Evolutionary conservation across 2,888 invertebrate genomes (phyloP), one percentile per base, ranked within the genome.

Genomic region (Caenorhabditis sinica): DNA sequence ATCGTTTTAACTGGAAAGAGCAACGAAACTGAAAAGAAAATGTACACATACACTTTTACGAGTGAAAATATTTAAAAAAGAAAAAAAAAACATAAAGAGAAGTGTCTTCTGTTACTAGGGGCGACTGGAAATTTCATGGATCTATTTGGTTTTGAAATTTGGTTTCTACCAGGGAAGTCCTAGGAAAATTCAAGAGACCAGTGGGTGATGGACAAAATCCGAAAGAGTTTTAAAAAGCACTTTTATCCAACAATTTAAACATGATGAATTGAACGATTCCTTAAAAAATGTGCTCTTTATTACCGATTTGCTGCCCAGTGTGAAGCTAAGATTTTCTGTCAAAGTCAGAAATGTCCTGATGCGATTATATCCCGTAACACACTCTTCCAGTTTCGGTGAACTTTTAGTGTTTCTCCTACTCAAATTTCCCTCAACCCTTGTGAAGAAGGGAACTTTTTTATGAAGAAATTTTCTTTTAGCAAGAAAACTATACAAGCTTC

Each of bases 71-170:
- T 36, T 40, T 45, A 58, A n/a, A 77, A 71, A 28, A 8, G 30
- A 49, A 49, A 79, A 56, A 45, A 11, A 49, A n/a, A 15, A 49
- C 49, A 49, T 49, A 49, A 25, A 63, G 71, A 61, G 53, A 63
- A 68, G 36, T 65, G 85, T 40, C 60, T 71, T 74, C 33, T 68
- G 73, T 81, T 61, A 40, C 81, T 30, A 74, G 25, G 68, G 68
- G 43, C 68, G 49, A 65, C 69, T 25, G 20, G 33, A 69, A 56
- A 43, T 56, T 65, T 28, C 23, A n/a, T 33, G 36, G 33, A 49
- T 30, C 33, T 33, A 6, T 56, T 36, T 33, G 6, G 61, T 33
- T 53, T 28, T 45, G 60, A 58, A 60, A 58, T 40, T 40, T 9
- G 56, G 36, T 23, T 61, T 73, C 33, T 33, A 25, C 25, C 28